Evolutionary conservation across 2,113 vertebrate species (phyloP), one percentile per base, ranked within the genome.

Genomic region (Monopterus albus): DNA sequence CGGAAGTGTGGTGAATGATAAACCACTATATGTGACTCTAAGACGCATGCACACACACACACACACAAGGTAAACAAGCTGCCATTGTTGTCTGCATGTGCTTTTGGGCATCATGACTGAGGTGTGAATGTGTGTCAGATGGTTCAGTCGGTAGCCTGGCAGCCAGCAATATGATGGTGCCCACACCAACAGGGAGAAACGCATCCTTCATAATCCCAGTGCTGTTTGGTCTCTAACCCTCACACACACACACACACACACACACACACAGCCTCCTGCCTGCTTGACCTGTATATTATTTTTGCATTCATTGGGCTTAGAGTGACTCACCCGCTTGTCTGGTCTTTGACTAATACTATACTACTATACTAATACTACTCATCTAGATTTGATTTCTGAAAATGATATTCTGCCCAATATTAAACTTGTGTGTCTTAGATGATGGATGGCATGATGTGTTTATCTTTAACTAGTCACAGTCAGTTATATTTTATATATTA

Each of bases 91-190:
- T 71, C 73, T 77, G 78, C 78, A 42, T 63, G 76, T 64, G 80
- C 67, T 72, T 23, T 8, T 65, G 77, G 81, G 73, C 72, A 80
- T 60, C 64, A 78, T 79, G 90, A 88, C 93, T 91, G 94, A 96
- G 95, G 96, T 96, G 95, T 94, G 95, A 96, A 95, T 94, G 93
- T 94, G 95, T 96, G 96, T 96, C 96, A 96, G 95, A 95, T 95
- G 95, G 95, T 93, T 93, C 91, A 88, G 93, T 90, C 87, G 91
- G 94, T 92, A 66, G 91, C 93, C 66, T 89, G 84, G 82, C 76
- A 82, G 58, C 45, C 43, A 17, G n/a, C 91, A 87, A 75, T 77
- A 86, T 93, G 90, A 87, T 84, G 55, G 91, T 86, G 86, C 92
- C 92, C 91, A 63, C 67, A 78, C 59, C 83, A 57, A 63, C 63